A percentile compares a stretch with the other conserved stretches of the same genome.
These are phyloP conservation scores for Platerodrilus igneus DNA, from an alignment of 2,888 invertebrate genomes.

Conservation along the genomic window DNA sequence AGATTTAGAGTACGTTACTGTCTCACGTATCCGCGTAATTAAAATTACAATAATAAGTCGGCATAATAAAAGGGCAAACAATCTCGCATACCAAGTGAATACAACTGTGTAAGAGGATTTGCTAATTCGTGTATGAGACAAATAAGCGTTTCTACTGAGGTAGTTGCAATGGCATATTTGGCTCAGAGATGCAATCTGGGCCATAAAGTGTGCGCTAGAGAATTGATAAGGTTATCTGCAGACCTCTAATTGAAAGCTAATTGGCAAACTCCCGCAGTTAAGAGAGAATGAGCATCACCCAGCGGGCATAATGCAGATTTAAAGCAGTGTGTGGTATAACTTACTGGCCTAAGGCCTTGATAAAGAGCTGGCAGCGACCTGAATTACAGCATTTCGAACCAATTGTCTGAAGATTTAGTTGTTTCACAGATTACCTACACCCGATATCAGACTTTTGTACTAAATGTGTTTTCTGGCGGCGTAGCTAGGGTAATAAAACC, in stretches of 20 bases:
- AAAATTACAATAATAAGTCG: conserved; percentile 40
- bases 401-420: conserved; percentile 43
- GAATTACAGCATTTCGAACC: conserved; percentile 38
- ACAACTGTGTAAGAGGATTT: conserved; percentile 18
- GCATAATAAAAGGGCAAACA: conserved; percentile 42
- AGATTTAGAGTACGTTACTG: conserved; percentile 21
- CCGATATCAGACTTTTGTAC: too few relatives aligned
- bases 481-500: too few relatives aligned
- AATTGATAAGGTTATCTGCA: conserved; percentile 47
- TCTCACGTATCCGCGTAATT: conserved; percentile 43
- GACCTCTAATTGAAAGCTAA: conserved; percentile 49
- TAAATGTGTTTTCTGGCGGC: too few relatives aligned
- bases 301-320: conserved; percentile 44
- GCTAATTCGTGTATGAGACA: conserved; percentile 23
- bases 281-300: conserved; percentile 40
- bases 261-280: conserved; percentile 48
- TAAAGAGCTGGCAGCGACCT: conserved; percentile 43
- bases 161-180: conserved; percentile 21
- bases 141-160: conserved; percentile 22
- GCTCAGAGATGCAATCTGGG: conserved; percentile 27
- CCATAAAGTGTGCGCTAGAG: conserved; percentile 40
- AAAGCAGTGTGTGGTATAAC: conserved; percentile 43
- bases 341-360: conserved; percentile 42
- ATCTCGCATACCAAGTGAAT: conserved; percentile 38
- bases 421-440: conserved; percentile 43